Base-by-base conservation (phyloP, 2,113 vertebrate genomes). In the Nibea coibor region DNA sequence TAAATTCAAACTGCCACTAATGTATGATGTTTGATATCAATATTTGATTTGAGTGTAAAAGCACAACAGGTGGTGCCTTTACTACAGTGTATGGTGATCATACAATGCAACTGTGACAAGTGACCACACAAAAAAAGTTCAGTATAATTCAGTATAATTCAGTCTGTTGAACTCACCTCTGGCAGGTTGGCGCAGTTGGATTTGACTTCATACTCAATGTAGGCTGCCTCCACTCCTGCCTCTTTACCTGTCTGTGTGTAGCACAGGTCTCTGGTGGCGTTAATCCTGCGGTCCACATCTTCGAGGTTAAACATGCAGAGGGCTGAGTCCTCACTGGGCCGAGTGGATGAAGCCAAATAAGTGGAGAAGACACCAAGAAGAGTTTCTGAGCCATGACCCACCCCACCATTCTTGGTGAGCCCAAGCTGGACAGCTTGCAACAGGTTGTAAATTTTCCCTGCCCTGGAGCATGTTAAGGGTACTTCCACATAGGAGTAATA, bases 401-500 rank as follows among this genome's bases (percentile, higher is more conserved):
- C 53, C 0, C 4, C 20, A 50, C 85, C 63, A 2, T 80, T 86
- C 3, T 88, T 89, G 0, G 95, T 94, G 0, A 68, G 73, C 6
- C 96, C 95, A 10, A 99, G 92, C 0, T 96, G 96, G 1, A 96
- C 96, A 0, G 98, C 98, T 84, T 99, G 97, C 50, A 99, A 91
- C 66, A 98, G 93, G 70, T 96, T 97, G 42, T 99, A 98, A 0
- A 84, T 94, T 42, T 94, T 96, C 31, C 92, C 86, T 2, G 93
- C 82, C 12, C 93, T 92, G 59, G 94, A 95, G 83, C 98, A 99
- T 3, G 95, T 94, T 87, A 99, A 86, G 0, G 98, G 98, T 50
- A 99, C 83, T 88, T 99, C 98, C 82, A 99, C 98, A 0, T 99
- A 99, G 0, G 98, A 99, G 81, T 99, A 99, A 80, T 99, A 99